A percentile compares a stretch with the other conserved stretches of the same genome.
phyloP scores from a whole-genome alignment of 2,797 vertebrate genomes.

The Emys orbicularis region DNA sequence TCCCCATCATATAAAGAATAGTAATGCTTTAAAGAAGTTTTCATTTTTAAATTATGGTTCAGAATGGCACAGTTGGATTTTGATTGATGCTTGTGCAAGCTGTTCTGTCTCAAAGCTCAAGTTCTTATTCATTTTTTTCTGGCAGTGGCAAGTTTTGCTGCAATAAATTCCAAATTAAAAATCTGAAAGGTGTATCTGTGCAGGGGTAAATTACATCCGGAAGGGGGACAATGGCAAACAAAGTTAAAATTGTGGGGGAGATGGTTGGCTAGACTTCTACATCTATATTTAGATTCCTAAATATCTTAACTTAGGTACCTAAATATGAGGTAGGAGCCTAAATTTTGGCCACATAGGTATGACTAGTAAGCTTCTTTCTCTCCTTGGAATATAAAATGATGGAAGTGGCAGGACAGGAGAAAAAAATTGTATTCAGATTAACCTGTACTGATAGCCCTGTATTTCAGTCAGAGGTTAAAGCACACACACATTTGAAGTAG shows the following conservation, averaged over 20 bases:
- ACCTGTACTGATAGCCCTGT: not conserved
- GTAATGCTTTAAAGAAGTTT: not conserved
- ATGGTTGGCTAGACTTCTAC: not conserved
- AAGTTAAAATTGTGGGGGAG: not conserved
- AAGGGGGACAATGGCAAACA: not conserved
- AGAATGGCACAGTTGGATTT: not conserved
- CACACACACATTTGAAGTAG: not conserved
- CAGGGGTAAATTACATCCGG: not conserved
- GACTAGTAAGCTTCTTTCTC: not conserved
- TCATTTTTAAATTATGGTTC: not conserved
- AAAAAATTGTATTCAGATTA: conserved; percentile 4
- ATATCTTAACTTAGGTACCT: not conserved
- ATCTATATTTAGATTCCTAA: not conserved
- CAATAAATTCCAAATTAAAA: not conserved
- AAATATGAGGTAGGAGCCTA: not conserved
- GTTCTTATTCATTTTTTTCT: not conserved
- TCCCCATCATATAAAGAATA: too few relatives aligned
- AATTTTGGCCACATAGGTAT: not conserved
- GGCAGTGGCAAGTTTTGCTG: not conserved
- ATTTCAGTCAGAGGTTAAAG: not conserved
- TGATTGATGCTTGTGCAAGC: not conserved
- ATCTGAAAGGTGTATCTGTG: not conserved
- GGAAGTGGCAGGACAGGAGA: not conserved
- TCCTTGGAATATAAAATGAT: not conserved
- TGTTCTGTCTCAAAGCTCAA: not conserved